Evolutionary conservation across 2,797 vertebrate species (phyloP), one percentile per base, ranked within the genome.

Genomic region (Aselliscus stoliczkanus): DNA sequence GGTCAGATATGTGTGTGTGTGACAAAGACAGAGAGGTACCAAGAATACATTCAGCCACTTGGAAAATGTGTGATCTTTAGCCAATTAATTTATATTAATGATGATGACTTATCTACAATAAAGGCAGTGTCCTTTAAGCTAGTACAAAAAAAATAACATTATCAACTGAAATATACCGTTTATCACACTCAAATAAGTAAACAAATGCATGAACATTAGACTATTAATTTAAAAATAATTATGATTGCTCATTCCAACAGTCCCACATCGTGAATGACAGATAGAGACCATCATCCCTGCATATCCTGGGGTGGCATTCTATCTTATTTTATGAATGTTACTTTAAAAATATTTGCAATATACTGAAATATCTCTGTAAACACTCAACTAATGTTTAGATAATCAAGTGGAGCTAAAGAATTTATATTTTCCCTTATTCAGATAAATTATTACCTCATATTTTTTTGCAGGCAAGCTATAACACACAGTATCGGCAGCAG

Each of bases 401-500:
- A 67, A 67, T 21, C 9, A 73, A 79, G 4, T 50, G 9, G 14
- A 67, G 3, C 5, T 80, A 37, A 60, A 54, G 21, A 60, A 3
- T 69, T 80, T 75, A 42, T 64, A 70, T 77, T 60, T 23, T 21
- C 4, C 3, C 44, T 80, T 87, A 39, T 12, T 93, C 4, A 44
- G 12, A 29, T 84, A 18, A 67, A 42, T 76, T 79, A 18, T 27
- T 65, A 8, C 39, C 29, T 83, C 12, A 21, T 4, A 44, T 60
- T 90, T 95, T 23, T 85, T 89, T 82, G 15, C 29, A 79, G 29
- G n/a, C 29, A 23, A 60, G 54, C 14, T 81, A 34, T n/a, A 84
- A 58, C 7, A 80, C 2, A 64, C 4, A 47, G 9, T 9, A 64
- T 42, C 14, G 5, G 20, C 39, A 72, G 14, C 0, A 47, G 75